phyloP scores from a whole-genome alignment of 2,888 invertebrate species.

The Nemotelus nigrinus region DNA sequence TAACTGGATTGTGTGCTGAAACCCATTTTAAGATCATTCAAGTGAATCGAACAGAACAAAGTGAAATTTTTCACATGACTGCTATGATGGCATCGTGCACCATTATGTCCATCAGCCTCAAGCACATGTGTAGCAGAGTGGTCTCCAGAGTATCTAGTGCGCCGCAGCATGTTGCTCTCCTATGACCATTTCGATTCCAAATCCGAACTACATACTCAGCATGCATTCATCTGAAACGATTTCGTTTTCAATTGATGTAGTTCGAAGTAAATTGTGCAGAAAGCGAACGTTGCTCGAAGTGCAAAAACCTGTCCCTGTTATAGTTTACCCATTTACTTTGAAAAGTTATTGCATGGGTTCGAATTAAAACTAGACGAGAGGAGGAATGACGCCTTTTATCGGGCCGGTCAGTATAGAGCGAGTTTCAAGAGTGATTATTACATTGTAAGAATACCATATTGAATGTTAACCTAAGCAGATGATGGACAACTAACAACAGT shows the following conservation, averaged over 20 bases:
- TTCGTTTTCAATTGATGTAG: conserved; percentile 29
- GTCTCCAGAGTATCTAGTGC: too few relatives aligned
- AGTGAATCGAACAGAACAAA: conserved; percentile 30
- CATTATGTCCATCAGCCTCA: neutral
- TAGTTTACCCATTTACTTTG: neutral
- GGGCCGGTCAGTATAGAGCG: too few relatives aligned
- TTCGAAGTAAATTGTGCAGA: conserved; percentile 23
- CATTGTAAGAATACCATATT: too few relatives aligned
- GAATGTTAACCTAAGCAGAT: too few relatives aligned
- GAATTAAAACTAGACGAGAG: too few relatives aligned
- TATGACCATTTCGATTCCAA: too few relatives aligned
- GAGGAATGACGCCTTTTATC: too few relatives aligned
- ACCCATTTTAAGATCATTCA: conserved; percentile 30
- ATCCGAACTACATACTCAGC: too few relatives aligned
- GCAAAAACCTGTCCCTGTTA: conserved; percentile 19
- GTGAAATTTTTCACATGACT: conserved; percentile 40
- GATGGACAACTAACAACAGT: too few relatives aligned
- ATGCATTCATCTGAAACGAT: conserved; percentile 29
- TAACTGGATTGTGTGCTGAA: conserved; percentile 31
- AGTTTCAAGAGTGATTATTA: too few relatives aligned
- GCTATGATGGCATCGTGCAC: neutral
- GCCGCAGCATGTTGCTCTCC: neutral
- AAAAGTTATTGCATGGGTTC: too few relatives aligned
- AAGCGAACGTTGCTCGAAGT: neutral
- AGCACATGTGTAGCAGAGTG: neutral